Evolutionary conservation across 2,113 vertebrate species (phyloP).

Genomic region (Alethe diademata): DNA sequence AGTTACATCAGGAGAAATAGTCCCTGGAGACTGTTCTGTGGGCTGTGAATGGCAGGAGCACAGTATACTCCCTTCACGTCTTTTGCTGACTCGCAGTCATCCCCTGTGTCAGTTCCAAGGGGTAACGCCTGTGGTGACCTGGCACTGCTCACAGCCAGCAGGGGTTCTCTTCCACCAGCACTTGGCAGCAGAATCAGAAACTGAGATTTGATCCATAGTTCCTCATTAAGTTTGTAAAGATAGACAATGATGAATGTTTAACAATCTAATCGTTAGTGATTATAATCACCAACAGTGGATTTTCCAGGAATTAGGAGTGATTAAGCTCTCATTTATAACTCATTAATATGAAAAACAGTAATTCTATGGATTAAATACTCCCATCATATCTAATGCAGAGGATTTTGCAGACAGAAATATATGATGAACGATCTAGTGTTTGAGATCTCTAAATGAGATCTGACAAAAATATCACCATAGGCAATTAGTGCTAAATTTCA

Average conservation of each 20-base stretch:
- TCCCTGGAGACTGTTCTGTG: not conserved
- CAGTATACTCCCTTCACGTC: not conserved
- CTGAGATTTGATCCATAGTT: constrained; percentile 9
- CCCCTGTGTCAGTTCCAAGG: not conserved
- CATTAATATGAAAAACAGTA: constrained; percentile 57
- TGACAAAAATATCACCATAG: not conserved
- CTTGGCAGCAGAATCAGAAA: not conserved
- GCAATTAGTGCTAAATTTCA: constrained; percentile 3
- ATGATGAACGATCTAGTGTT: not conserved
- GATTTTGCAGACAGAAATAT: constrained; percentile 23
- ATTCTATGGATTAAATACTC: constrained; percentile 15
- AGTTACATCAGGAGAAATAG: not conserved
- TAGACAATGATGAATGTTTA: constrained; percentile 34
- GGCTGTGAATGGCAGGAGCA: not conserved
- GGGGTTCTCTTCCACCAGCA: not conserved
- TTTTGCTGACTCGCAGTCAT: not conserved
- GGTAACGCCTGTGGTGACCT: rapidly evolving
- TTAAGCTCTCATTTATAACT: constrained; percentile 56
- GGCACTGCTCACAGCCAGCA: not conserved
- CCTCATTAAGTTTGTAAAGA: constrained; percentile 46
- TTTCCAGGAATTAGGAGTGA: constrained; percentile 59
- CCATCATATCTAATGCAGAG: not conserved
- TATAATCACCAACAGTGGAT: constrained; percentile 48
- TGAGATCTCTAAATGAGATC: not conserved
- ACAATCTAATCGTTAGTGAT: constrained; percentile 28